Evolutionary conservation across 2,113 vertebrate genomes (phyloP).

Genomic region (Podiceps cristatus): DNA sequence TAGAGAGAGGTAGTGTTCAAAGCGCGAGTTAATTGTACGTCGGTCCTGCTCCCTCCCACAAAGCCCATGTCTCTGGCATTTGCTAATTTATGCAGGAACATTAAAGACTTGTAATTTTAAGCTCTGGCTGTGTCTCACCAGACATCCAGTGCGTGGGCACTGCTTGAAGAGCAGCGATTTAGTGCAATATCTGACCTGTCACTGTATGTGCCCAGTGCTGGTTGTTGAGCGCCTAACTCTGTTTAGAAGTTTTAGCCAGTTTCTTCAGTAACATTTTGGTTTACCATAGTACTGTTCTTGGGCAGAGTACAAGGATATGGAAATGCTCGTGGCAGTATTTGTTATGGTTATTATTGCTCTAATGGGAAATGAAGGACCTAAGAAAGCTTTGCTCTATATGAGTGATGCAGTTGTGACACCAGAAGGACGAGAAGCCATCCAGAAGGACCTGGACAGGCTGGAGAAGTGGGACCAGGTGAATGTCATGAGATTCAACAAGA

Average conservation of each 20-base stretch:
- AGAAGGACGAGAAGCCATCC: too few species aligned
- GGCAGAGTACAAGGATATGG: neutral
- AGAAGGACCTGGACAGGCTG: too few species aligned
- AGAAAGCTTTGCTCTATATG: neutral
- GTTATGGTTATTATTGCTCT: neutral
- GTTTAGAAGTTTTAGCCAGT: neutral
- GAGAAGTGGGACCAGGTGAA: too few species aligned
- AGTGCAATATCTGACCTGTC: neutral
- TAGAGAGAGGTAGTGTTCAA: neutral
- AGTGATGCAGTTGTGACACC: too few species aligned
- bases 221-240: neutral
- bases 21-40: neutral
- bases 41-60: neutral
- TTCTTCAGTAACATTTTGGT: neutral
- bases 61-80: neutral
- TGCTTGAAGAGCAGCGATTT: neutral
- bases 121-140: neutral
- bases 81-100: neutral
- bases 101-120: neutral
- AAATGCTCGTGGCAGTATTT: neutral
- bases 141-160: accelerated
- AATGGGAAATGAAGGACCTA: neutral
- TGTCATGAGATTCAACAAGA: too few species aligned
- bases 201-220: neutral
- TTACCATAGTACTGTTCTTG: neutral